phyloP scores from a whole-genome alignment of 2,113 vertebrate genomes.

The Hydrolagus affinis region DNA sequence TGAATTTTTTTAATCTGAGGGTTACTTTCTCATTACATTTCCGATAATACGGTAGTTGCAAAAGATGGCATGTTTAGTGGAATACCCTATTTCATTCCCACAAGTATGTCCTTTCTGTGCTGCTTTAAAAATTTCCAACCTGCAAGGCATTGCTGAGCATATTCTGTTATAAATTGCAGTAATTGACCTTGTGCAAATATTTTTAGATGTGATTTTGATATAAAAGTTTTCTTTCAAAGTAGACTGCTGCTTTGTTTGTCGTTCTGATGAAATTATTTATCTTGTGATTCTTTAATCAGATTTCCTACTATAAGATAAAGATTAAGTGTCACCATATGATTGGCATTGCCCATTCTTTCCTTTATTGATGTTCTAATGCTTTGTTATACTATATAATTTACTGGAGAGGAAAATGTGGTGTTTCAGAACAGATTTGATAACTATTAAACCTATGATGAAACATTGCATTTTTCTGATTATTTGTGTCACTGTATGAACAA shows the following conservation, averaged over 20 bases:
- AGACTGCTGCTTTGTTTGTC: neutral
- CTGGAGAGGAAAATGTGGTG: no score
- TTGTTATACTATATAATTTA: neutral
- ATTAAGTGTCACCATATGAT: neutral
- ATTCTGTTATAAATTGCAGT: neutral
- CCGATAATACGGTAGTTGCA: neutral
- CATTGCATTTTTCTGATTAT: no score
- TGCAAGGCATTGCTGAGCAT: neutral
- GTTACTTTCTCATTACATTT: neutral
- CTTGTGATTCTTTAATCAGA: neutral
- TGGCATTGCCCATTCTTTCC: neutral
- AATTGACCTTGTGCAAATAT: neutral
- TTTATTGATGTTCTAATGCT: neutral
- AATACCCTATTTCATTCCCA: neutral
- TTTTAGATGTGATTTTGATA: slow-evolving; percentile 29
- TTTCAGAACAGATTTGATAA: no score
- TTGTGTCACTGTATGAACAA: no score
- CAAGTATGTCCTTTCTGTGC: neutral
- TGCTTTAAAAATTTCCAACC: neutral
- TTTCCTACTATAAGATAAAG: neutral
- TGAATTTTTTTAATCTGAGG: neutral
- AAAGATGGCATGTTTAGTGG: neutral
- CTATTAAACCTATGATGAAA: no score
- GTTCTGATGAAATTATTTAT: neutral
- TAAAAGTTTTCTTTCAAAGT: neutral